Evolutionary conservation across 64 coral and sea anemone species (phyloP).

Genomic region (Actinia equina): DNA sequence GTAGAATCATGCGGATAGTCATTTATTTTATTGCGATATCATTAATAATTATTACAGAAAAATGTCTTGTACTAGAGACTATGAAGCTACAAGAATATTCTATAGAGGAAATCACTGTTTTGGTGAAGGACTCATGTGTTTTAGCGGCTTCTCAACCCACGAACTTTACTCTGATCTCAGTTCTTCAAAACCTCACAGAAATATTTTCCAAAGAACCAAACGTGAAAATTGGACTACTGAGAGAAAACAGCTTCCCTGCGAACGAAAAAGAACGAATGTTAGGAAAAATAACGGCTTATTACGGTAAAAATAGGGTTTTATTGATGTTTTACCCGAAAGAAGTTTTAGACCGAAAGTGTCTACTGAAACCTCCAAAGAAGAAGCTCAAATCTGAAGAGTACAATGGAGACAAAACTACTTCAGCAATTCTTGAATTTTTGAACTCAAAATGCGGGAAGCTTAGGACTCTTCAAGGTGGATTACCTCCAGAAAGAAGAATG

Average conservation of each 20-base stretch:
- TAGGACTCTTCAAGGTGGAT: slow-evolving; percentile 40
- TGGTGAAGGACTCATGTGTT: background rate
- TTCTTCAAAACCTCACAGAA: slow-evolving; percentile 23
- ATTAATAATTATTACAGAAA: background rate
- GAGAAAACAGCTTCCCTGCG: background rate
- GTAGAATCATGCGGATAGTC: background rate
- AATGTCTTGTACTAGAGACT: background rate
- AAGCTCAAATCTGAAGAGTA: slow-evolving; percentile 18
- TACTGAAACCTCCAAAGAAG: slow-evolving; percentile 11
- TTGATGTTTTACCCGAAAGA: slow-evolving; percentile 37
- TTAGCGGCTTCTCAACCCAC: slow-evolving; percentile 9
- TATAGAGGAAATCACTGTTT: slow-evolving; percentile 6
- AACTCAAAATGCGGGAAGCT: slow-evolving; percentile 54
- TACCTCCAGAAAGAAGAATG: slow-evolving; percentile 22
- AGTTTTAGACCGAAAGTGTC: slow-evolving; percentile 37
- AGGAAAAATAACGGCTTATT: background rate
- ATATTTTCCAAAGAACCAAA: slow-evolving; percentile 31
- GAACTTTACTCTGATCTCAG: background rate
- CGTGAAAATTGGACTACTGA: slow-evolving; percentile 32
- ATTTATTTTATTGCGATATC: background rate
- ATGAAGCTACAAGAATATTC: slow-evolving; percentile 34
- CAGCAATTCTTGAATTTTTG: slow-evolving; percentile 47
- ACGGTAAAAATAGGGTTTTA: background rate
- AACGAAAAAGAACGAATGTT: slow-evolving; percentile 1
- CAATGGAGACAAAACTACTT: slow-evolving; percentile 14